Base-by-base conservation (phyloP, 2,113 vertebrate genomes). In the Tragelaphus buxtoni region DNA sequence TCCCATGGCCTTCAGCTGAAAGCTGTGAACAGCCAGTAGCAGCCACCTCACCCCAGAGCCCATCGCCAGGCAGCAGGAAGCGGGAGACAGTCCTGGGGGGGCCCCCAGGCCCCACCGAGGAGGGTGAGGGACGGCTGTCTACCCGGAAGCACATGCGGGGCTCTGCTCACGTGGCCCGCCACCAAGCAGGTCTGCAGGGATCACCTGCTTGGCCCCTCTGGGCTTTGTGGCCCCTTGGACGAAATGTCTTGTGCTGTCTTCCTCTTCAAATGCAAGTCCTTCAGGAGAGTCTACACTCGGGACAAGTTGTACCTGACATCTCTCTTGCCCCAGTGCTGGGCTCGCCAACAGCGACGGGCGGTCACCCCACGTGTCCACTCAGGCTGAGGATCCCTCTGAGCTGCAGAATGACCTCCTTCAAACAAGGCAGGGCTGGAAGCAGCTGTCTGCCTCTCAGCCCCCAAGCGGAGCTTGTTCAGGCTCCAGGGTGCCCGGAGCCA, bases 301-400 rank as follows among this genome's bases (percentile, higher is more conserved):
- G 49, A 13, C 77, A 53, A 11, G 72, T 1, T 4, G 56, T 2
- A 4, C 17, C 4, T 3, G 0, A 14, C n/a, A 3, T 11, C 2
- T 4, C 35, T 58, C 17, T 14, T 5, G 49, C 49, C 30, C 49
- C 17, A 30, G 17, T 14, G 39, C 39, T 2, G 69, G 69, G 69
- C 39, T 45, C 3, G 3, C 72, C 24, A 26, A 13, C 22, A 12
- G 45, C 3, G 16, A 20, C 0, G 28, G 1, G 18, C 10, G 30
- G 22, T 55, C 6, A 20, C 3, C 2, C 39, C 17, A 1, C 1
- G 49, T 20, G 5, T 14, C 32, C 1, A 26, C 1, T n/a, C 18
- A 22, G 18, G 9, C 9, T 9, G 13, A 22, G 60, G 83, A 12
- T 2, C 18, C 13, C 5, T 24, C 18, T n/a, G 69, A 11, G 11